Base-by-base conservation (phyloP, 2,888 invertebrate species). In the Catocala sponsa region DNA sequence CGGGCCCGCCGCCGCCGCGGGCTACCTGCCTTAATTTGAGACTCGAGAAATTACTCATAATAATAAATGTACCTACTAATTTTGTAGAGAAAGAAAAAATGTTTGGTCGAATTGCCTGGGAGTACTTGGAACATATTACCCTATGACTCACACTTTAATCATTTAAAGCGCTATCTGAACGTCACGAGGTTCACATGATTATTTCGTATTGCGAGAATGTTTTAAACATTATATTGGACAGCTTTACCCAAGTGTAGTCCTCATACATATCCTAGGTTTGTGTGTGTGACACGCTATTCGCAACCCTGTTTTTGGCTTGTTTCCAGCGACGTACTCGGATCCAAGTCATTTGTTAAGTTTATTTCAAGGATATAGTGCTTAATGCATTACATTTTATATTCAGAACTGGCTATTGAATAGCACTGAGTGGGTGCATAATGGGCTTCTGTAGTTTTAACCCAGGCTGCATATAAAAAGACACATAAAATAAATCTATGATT, bases 11-110 rank as follows among this genome's bases (percentile, higher is more conserved):
- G 83, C 81, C 80, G 91, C 93, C 92, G 83, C 87, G 80, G 92
- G 94, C 94, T 94, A 94, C 94, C 94, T 92, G 93, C 91, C 81
- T 87, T 92, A 91, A 94, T 94, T 92, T 92, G 84, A 90, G 88
- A 86, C 81, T 82, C 87, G 81, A 91, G 86, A 91, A 93, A 93
- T 94, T 93, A 91, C 91, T 92, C 91, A 89, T 92, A 93, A 94
- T 93, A 93, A 92, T 88, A 88, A 91, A 91, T 89, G 89, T 86
- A 89, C 87, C 90, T 88, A 89, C 88, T 91, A 88, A 94, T 92
- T 92, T 93, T 78, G 72, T 77, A 80, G 73, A 76, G 79, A 85
- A 87, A 87, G 83, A 87, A 85, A 87, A 88, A 87, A 87, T 81
- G 73, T 81, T 85, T 84, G 84, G 81, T 80, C 84, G 83, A 83